A percentile compares a stretch with the other conserved stretches of the same genome.
Conservation (phyloP, 2,113 vertebrate genomes). For the Coturnix japonica region DNA sequence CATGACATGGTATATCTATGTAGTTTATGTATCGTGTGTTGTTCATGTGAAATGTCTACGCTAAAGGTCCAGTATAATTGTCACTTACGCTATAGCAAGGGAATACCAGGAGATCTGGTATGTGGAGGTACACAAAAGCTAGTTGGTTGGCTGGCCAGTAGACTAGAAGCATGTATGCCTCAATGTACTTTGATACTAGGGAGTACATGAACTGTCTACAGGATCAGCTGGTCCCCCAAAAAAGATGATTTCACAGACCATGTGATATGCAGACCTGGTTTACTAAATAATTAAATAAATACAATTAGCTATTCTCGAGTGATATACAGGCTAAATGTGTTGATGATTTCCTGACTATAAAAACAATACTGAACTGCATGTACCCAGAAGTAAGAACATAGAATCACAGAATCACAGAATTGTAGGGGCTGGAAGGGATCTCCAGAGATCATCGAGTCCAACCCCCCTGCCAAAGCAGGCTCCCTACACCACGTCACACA, state of each 20-base stretch:
- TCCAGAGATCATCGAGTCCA: too few relatives aligned
- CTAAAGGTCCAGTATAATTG: not conserved
- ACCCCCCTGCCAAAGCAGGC: too few relatives aligned
- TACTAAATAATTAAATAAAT: slow-evolving; percentile 6
- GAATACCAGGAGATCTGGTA: not conserved
- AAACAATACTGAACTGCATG: rapidly evolving
- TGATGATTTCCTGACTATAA: not conserved
- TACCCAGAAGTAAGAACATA: not conserved
- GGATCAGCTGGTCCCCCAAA: not conserved
- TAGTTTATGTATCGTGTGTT: not conserved
- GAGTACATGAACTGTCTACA: not conserved
- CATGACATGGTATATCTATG: rapidly evolving
- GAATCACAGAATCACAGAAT: too few relatives aligned
- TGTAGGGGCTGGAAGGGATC: too few relatives aligned
- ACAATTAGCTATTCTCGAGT: not conserved
- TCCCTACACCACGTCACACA: too few relatives aligned
- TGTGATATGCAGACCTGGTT: not conserved
- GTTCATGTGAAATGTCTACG: not conserved
- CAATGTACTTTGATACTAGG: rapidly evolving
- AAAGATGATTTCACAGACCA: not conserved
- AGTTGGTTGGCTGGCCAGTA: not conserved
- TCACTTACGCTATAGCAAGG: not conserved
- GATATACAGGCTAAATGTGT: not conserved
- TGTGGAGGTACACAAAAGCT: not conserved
- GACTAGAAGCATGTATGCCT: not conserved